phyloP scores from a whole-genome alignment of 2,888 invertebrate species.

The Hymenopus coronatus region DNA sequence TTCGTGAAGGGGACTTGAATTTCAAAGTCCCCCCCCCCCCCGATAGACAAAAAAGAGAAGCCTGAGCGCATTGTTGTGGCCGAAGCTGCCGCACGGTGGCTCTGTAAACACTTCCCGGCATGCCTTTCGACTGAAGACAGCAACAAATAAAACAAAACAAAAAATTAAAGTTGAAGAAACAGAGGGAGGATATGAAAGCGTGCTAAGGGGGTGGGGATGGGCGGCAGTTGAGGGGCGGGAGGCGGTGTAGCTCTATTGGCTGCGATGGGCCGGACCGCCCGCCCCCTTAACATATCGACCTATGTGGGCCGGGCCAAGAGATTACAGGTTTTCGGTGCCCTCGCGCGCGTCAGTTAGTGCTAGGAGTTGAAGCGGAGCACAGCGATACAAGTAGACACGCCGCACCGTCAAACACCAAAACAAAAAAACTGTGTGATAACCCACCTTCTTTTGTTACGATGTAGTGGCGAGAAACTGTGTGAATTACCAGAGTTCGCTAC shows the following conservation, averaged over 20 bases:
- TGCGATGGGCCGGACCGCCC: conserved; percentile 39
- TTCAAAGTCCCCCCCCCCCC: too few species aligned
- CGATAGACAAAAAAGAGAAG: background rate
- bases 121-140: background rate
- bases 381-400: conserved; percentile 8
- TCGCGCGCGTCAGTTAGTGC: conserved; percentile 20
- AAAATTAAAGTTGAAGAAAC: background rate
- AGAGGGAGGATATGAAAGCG: conserved; percentile 26
- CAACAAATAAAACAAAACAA: background rate
- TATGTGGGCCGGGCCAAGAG: conserved; percentile 35
- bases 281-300: background rate
- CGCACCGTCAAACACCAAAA: background rate
- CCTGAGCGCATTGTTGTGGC: background rate
- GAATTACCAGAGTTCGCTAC: background rate
- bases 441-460: background rate
- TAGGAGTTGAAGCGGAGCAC: conserved; percentile 16
- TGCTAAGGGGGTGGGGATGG: conserved; percentile 28
- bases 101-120: background rate
- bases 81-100: background rate
- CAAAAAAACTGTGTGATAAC: background rate
- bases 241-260: conserved; percentile 39
- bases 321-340: conserved; percentile 1
- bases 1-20: background rate
- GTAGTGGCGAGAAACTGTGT: background rate
- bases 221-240: conserved; percentile 44